These are phyloP conservation scores for Parotia lawesii DNA, from an alignment of 2,113 vertebrate species.

Conservation along the genomic window DNA sequence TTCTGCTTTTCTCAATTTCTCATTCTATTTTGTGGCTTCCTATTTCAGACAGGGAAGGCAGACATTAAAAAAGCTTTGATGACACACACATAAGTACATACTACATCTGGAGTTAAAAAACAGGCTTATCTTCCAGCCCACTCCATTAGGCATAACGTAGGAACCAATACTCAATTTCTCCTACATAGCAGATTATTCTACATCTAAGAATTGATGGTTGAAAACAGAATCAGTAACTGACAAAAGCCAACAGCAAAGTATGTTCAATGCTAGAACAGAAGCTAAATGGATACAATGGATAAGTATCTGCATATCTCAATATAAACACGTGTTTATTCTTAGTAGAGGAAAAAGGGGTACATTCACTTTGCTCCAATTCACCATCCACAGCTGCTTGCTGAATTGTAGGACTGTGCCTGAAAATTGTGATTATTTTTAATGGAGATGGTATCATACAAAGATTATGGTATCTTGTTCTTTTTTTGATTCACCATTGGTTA, in stretches of 20 bases:
- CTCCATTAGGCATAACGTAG: constrained; percentile 46
- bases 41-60: constrained; percentile 1
- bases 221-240: constrained; percentile 7
- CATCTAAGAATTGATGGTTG: not conserved
- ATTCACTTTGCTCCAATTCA: not conserved
- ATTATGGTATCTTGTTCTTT: not conserved
- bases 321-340: not conserved
- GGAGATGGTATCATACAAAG: not conserved
- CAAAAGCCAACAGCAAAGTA: not conserved
- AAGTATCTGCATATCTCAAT: not conserved
- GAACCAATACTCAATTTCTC: not conserved
- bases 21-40: not conserved
- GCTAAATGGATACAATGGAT: not conserved
- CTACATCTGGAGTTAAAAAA: constrained; percentile 13
- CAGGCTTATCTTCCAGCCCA: constrained; percentile 27
- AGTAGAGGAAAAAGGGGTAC: not conserved
- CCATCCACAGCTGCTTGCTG: not conserved
- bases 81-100: constrained; percentile 20
- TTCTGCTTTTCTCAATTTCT: not conserved
- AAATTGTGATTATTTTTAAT: not conserved
- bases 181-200: not conserved
- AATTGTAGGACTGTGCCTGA: not conserved
- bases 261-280: not conserved
- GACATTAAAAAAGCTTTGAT: not conserved
- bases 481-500: not conserved